A percentile compares a stretch with the other conserved stretches of the same genome.
Conservation (phyloP, 2,888 invertebrate genomes). For the Endotricha flammealis region DNA sequence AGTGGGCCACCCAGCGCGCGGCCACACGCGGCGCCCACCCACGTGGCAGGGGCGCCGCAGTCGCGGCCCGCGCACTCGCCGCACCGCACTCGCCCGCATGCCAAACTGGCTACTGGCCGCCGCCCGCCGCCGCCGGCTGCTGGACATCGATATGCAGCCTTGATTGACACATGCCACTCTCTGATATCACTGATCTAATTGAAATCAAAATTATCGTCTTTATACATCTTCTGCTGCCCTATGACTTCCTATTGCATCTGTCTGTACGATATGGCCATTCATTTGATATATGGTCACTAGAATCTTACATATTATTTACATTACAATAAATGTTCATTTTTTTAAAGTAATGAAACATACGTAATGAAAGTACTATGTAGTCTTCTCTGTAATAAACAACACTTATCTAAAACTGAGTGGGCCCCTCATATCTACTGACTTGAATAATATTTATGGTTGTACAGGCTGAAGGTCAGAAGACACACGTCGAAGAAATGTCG, state of each 20-base stretch:
- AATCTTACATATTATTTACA: too few relatives aligned
- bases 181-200: slow-evolving; percentile 36
- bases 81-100: slow-evolving; percentile 24
- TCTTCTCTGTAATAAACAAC: too few relatives aligned
- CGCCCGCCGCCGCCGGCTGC: slow-evolving; percentile 19
- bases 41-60: slow-evolving; percentile 66
- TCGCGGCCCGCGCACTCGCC: slow-evolving; percentile 40
- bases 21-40: slow-evolving; percentile 76
- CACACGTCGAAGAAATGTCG: slow-evolving; percentile 17
- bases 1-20: slow-evolving; percentile 74
- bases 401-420: too few relatives aligned
- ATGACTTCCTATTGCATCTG: slow-evolving; percentile 8
- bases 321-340: too few relatives aligned
- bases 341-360: too few relatives aligned
- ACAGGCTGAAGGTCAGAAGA: too few relatives aligned
- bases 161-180: slow-evolving; percentile 57
- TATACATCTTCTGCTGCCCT: slow-evolving; percentile 11
- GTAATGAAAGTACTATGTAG: too few relatives aligned
- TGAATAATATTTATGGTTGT: too few relatives aligned
- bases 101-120: slow-evolving; percentile 31
- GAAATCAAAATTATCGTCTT: slow-evolving; percentile 31
- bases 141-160: slow-evolving; percentile 34
- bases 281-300: too few relatives aligned
- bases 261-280: slow-evolving; percentile 8
- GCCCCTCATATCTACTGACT: too few relatives aligned